Evolutionary conservation across 2,797 vertebrate species (phyloP).

Genomic region (Threskiornis aethiopicus): DNA sequence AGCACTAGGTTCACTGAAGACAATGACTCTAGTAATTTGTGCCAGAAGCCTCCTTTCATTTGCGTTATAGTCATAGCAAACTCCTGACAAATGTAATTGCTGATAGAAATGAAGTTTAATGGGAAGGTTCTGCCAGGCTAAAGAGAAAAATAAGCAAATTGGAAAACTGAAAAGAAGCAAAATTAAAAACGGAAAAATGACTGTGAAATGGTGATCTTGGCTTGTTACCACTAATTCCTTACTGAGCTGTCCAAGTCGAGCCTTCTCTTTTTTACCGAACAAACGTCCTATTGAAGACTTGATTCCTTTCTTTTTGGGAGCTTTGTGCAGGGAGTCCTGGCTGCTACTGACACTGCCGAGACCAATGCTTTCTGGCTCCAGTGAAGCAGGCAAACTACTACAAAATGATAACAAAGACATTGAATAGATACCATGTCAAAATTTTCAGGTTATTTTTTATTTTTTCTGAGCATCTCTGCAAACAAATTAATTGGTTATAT

Average conservation of each 20-base stretch:
- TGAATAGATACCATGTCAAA: not conserved
- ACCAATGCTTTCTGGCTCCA: conserved; percentile 91
- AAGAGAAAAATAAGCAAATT: not conserved
- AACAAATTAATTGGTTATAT: not conserved
- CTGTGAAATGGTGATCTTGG: conserved; percentile 52
- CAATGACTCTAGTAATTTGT: not conserved
- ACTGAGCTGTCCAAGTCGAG: conserved; percentile 89
- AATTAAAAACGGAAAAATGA: conserved; percentile 1
- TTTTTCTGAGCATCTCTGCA: not conserved
- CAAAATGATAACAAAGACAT: conserved; percentile 46
- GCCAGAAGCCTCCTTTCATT: not conserved
- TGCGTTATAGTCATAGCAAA: not conserved
- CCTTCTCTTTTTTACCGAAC: conserved; percentile 99
- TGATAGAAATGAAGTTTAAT: not conserved
- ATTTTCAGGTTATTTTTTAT: not conserved
- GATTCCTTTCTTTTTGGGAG: conserved; percentile 99
- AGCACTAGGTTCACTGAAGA: not conserved
- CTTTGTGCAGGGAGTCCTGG: conserved; percentile 96
- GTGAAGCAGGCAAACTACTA: conserved; percentile 86
- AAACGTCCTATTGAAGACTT: conserved; percentile 98
- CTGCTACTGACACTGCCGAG: conserved; percentile 94
- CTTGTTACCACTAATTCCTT: conserved; percentile 84
- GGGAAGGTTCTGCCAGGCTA: not conserved
- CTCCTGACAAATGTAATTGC: not conserved
- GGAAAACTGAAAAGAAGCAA: not conserved